Evolutionary conservation across 2,113 vertebrate genomes (phyloP).

Genomic region (Anser cygnoides): DNA sequence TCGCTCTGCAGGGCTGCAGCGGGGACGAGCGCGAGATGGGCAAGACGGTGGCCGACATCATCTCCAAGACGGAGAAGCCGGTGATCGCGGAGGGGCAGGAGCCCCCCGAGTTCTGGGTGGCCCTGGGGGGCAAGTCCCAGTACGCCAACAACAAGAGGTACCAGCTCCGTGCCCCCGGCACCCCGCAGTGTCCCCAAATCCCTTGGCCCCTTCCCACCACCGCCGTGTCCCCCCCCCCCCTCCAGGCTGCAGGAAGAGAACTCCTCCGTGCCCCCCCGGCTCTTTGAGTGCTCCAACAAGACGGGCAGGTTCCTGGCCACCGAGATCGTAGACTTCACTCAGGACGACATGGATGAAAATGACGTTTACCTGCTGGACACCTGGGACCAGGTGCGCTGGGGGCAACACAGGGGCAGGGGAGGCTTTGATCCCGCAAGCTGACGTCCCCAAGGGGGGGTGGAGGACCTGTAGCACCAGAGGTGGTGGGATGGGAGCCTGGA

Average conservation of each 20-base stretch:
- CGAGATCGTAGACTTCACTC: conserved; percentile 83
- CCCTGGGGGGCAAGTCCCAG: conserved; percentile 85
- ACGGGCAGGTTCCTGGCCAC: conserved; percentile 84
- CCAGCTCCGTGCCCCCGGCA: neutral
- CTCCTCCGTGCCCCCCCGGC: conserved; percentile 69
- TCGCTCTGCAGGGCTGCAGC: conserved; percentile 81
- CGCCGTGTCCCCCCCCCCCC: rapidly evolving
- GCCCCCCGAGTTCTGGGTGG: conserved; percentile 86
- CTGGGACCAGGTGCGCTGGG: conserved; percentile 83
- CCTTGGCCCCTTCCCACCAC: neutral
- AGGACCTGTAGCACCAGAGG: neutral
- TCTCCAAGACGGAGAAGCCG: conserved; percentile 83
- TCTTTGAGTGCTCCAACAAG: conserved; percentile 90
- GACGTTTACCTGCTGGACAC: conserved; percentile 86
- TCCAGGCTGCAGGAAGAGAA: conserved; percentile 83
- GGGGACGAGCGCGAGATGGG: conserved; percentile 89
- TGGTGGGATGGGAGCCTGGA: neutral
- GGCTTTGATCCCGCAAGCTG: neutral
- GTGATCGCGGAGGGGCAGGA: conserved; percentile 90
- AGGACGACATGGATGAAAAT: conserved; percentile 85
- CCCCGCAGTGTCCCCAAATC: neutral
- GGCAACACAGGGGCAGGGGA: rapidly evolving
- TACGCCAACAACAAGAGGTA: conserved; percentile 87
- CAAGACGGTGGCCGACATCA: conserved; percentile 81
- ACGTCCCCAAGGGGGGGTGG: rapidly evolving